A percentile compares a stretch with the other conserved stretches of the same genome.
phyloP scores from a whole-genome alignment of 2,113 vertebrate genomes.

The Heliornis fulica region DNA sequence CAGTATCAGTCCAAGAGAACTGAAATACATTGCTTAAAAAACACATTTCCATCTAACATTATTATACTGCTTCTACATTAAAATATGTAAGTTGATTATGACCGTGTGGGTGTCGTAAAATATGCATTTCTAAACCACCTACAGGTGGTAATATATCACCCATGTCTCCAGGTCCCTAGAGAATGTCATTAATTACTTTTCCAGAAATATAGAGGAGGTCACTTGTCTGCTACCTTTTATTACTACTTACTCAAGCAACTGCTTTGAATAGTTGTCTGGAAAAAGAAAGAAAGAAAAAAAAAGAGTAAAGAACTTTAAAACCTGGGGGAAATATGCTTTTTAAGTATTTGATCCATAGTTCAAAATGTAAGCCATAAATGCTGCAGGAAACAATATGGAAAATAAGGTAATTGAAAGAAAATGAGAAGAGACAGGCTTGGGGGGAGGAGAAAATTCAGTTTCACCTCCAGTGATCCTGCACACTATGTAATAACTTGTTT shows the following conservation, averaged over 20 bases:
- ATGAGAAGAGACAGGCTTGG: not conserved
- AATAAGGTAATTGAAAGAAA: not conserved
- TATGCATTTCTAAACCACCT: conserved; percentile 55
- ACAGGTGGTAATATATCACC: conserved; percentile 66
- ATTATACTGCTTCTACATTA: conserved; percentile 34
- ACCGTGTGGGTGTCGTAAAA: conserved; percentile 51
- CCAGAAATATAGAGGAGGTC: conserved; percentile 62
- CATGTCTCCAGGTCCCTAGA: conserved; percentile 31
- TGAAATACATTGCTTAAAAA: conserved; percentile 45
- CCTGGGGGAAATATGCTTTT: not conserved
- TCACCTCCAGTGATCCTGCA: not conserved
- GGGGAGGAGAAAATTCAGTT: not conserved
- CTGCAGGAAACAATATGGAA: not conserved
- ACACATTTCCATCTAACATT: conserved; percentile 16
- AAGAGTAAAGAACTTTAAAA: conserved; percentile 49
- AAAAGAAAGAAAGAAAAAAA: not conserved
- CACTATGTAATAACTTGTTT: not conserved
- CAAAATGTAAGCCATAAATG: not conserved
- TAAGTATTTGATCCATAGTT: not conserved
- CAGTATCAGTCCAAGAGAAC: conserved; percentile 14
- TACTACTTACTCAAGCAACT: conserved; percentile 51
- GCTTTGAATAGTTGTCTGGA: conserved; percentile 42
- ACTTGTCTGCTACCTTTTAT: conserved; percentile 67
- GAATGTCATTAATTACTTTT: conserved; percentile 69
- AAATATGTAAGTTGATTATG: conserved; percentile 63